A percentile compares a stretch with the other conserved stretches of the same genome.
These are phyloP conservation scores for Toxonevra muliebris DNA, from an alignment of 2,888 invertebrate species.

Conservation along the genomic window DNA sequence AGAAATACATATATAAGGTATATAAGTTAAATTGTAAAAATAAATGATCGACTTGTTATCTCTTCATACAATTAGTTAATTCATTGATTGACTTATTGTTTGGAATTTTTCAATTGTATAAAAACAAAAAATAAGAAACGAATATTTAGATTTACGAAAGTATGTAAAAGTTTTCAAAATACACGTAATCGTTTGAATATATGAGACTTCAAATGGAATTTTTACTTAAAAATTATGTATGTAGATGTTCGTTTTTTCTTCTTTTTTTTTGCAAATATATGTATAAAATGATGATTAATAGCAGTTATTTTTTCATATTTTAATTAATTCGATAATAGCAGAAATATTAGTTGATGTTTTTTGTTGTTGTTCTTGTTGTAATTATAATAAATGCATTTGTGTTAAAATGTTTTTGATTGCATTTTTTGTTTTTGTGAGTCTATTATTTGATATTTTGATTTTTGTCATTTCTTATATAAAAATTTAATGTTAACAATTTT, in stretches of 20 bases:
- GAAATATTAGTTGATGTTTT: background rate
- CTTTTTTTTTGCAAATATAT: background rate
- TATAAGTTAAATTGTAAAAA: slow-evolving; percentile 15
- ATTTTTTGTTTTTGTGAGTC: slow-evolving; percentile 5
- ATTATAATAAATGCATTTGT: slow-evolving; percentile 26
- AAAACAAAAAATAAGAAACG: slow-evolving; percentile 1
- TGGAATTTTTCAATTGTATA: background rate
- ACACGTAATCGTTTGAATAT: slow-evolving; percentile 3
- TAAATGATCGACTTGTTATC: slow-evolving; percentile 32
- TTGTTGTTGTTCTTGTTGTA: slow-evolving; percentile 3
- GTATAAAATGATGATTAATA: slow-evolving; percentile 26
- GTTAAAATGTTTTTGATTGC: slow-evolving; percentile 21
- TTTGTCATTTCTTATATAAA: background rate
- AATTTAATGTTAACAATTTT: background rate
- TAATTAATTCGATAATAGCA: slow-evolving; percentile 5
- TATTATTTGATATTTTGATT: slow-evolving; percentile 6
- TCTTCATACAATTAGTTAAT: slow-evolving; percentile 21
- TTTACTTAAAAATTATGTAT: slow-evolving; percentile 11
- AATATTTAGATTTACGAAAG: slow-evolving; percentile 6
- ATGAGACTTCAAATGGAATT: no score
- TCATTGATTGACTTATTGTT: background rate
- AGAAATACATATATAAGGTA: slow-evolving; percentile 20
- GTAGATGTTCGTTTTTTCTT: background rate
- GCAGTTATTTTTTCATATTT: slow-evolving; percentile 21
- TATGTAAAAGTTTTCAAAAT: no score